These are phyloP conservation scores for Tragelaphus scriptus DNA, from an alignment of 2,113 vertebrate genomes.

Conservation along the genomic window DNA sequence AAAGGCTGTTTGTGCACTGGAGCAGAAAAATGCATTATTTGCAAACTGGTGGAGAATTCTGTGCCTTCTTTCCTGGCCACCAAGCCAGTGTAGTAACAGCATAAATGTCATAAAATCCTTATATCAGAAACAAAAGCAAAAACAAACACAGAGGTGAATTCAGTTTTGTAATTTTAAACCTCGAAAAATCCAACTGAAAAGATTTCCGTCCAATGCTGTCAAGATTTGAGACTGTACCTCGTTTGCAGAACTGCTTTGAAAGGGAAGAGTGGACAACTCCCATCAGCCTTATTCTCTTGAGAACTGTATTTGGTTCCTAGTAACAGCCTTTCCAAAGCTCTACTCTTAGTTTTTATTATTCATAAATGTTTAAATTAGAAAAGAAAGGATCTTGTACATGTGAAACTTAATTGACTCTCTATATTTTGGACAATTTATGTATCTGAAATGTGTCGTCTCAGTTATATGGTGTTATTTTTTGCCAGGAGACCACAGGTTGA, in stretches of 20 bases:
- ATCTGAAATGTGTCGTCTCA: slow-evolving; percentile 84
- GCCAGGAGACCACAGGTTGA: slow-evolving; percentile 80
- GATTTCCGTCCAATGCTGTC: slow-evolving; percentile 41
- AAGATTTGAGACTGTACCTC: slow-evolving; percentile 40
- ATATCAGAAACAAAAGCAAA: slow-evolving; percentile 53
- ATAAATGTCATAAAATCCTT: slow-evolving; percentile 61
- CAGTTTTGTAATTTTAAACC: slow-evolving; percentile 56
- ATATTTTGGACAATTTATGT: slow-evolving; percentile 88
- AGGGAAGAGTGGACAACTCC: slow-evolving; percentile 51
- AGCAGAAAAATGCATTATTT: slow-evolving; percentile 65
- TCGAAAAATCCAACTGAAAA: slow-evolving; percentile 49
- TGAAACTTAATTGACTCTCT: slow-evolving; percentile 74
- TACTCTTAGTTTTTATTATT: slow-evolving; percentile 58
- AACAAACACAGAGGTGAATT: slow-evolving; percentile 60
- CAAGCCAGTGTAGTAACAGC: slow-evolving; percentile 68
- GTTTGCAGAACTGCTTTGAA: slow-evolving; percentile 57
- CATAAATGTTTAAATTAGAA: slow-evolving; percentile 48
- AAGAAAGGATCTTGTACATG: slow-evolving; percentile 76
- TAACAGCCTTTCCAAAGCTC: slow-evolving; percentile 61
- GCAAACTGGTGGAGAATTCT: slow-evolving; percentile 68
- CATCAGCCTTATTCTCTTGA: slow-evolving; percentile 68
- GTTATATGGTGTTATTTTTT: slow-evolving; percentile 80
- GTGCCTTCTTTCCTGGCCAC: slow-evolving; percentile 75
- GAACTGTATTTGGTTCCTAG: slow-evolving; percentile 71
- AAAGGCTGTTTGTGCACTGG: slow-evolving; percentile 66